Evolutionary conservation across 2,113 vertebrate species (phyloP), one percentile per base, ranked within the genome.

Genomic region (Diphyllodes magnificus): DNA sequence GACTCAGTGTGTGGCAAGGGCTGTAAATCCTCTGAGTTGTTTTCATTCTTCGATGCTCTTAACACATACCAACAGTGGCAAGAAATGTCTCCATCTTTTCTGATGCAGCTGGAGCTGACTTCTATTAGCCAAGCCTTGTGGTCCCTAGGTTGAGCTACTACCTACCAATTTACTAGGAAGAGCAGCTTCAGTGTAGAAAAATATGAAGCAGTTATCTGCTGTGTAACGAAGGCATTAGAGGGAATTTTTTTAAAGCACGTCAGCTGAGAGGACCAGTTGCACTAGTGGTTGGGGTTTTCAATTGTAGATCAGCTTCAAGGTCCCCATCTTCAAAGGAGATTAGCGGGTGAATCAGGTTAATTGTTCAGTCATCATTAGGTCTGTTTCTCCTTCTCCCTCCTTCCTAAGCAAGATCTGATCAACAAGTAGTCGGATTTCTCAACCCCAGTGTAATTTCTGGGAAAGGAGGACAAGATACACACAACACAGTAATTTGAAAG

Each of bases 11-110:
- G 94, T 86, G 88, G 96, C 88, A 94, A 96, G 60, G 71, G 51
- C 93, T 95, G 87, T 95, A 95, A 96, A 95, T 95, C 85, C 92
- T 88, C 35, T 18, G 84, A 93, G 93, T 2, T 95, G 75, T 86
- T 95, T 95, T 95, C 49, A 11, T 92, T 96, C 85, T 86, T 76
- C 56, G 19, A 40, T 75, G 82, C 84, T 81, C 88, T 93, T 92
- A 94, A 90, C 72, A 33, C 76, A 49, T 45, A 79, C 77, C 68
- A 93, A 83, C 85, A 20, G 72, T 25, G 51, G 88, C 47, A 68
- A 94, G 82, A 78, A 90, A 95, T 1, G 25, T 71, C 93, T 71
- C 88, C 80, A 66, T 86, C 78, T 79, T 80, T 87, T 69, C 54
- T 57, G 42, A 54, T 59, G 54, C 82, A 69, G 60, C 45, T 53